Conservation (phyloP, 2,797 vertebrate genomes). For the Eupleurogrammus muticus region DNA sequence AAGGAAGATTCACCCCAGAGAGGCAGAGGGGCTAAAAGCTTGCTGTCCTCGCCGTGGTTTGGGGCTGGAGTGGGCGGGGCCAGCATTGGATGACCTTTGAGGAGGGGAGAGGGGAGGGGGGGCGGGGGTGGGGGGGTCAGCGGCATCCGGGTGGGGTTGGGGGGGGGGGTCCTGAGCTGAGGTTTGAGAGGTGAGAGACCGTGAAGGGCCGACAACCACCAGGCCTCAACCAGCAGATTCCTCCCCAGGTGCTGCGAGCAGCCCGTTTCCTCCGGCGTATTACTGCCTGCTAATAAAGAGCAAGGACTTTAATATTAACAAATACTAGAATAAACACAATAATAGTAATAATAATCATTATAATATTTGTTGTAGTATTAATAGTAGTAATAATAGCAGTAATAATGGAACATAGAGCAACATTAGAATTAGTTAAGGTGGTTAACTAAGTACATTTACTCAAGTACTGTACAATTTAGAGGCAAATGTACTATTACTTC, state of each 20-base stretch:
- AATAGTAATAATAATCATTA: too few species aligned
- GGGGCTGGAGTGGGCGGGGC: conserved; percentile 34
- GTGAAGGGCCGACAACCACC: conserved; percentile 79
- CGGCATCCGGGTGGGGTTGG: conserved; percentile 50
- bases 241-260: conserved; percentile 72
- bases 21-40: conserved; percentile 63
- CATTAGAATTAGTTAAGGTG: too few species aligned
- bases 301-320: too few species aligned
- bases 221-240: conserved; percentile 77
- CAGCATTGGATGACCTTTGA: conserved; percentile 76
- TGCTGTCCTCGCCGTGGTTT: conserved; percentile 29
- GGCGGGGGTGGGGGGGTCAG: conserved; percentile 33
- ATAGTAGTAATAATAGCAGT: too few species aligned
- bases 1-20: conserved; percentile 59
- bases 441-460: too few species aligned
- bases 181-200: conserved; percentile 84
- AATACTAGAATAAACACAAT: too few species aligned
- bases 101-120: conserved; percentile 42
- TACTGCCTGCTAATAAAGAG: too few species aligned
- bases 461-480: too few species aligned
- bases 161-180: conserved; percentile 38
- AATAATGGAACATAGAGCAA: too few species aligned
- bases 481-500: too few species aligned
- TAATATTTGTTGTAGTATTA: too few species aligned
- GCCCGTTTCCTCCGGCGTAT: conserved; percentile 4